These are phyloP conservation scores for Coronaproctus castanopsis DNA, from an alignment of 2,888 invertebrate species.

Conservation along the genomic window DNA sequence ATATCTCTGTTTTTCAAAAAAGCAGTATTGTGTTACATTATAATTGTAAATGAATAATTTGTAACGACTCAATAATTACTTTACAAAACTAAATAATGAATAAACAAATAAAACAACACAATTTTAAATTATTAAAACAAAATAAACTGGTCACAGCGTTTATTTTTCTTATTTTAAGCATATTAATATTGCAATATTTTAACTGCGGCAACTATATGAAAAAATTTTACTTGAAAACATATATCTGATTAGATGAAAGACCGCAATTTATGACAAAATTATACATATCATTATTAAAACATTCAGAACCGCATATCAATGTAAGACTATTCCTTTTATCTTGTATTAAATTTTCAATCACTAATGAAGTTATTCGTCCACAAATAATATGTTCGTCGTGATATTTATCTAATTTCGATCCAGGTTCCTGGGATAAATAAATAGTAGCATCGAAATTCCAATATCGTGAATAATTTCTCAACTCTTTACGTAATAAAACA, in stretches of 20 bases:
- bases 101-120: no score
- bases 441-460: slow-evolving; percentile 57
- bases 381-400: slow-evolving; percentile 5
- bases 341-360: not conserved
- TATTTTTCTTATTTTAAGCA: no score
- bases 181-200: no score
- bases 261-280: slow-evolving; percentile 2
- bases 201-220: no score
- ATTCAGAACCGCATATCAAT: slow-evolving; percentile 9
- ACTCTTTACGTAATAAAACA: slow-evolving; percentile 38
- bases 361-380: not conserved
- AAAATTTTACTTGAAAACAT: not conserved
- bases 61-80: no score
- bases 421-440: slow-evolving; percentile 22
- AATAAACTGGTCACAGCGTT: no score
- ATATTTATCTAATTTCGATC: not conserved
- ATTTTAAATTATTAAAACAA: no score
- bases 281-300: slow-evolving; percentile 3
- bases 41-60: no score
- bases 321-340: not conserved
- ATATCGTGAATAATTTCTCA: slow-evolving; percentile 36
- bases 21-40: no score
- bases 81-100: no score
- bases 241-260: not conserved
- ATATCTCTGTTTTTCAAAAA: no score